A percentile compares a stretch with the other conserved stretches of the same genome.
Evolutionary conservation across 30 jellyfish, hydroid and myxozoan genomes (phyloP).

Genomic region (Pelagia noctiluca): DNA sequence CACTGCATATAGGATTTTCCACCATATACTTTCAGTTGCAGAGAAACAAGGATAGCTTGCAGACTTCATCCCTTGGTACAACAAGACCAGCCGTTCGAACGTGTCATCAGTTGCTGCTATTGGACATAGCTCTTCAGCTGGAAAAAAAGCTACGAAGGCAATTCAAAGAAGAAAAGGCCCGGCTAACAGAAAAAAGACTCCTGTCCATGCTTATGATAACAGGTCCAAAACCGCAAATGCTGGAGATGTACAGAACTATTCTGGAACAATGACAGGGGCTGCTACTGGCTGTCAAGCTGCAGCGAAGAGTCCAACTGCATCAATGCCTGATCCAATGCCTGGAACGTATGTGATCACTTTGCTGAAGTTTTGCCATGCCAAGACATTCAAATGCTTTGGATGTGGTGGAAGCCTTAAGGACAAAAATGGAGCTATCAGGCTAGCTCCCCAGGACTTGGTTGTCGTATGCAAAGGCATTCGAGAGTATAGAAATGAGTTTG

Average conservation of each 20-base stretch:
- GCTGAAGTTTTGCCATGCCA: slow-evolving; percentile 24
- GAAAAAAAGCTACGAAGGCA: slow-evolving; percentile 5
- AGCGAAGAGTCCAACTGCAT: slow-evolving; percentile 3
- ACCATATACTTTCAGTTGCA: slow-evolving; percentile 1
- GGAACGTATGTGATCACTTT: slow-evolving; percentile 10
- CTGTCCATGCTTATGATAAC: not conserved
- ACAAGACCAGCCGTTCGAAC: not conserved
- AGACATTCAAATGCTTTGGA: slow-evolving; percentile 9
- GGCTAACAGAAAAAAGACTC: slow-evolving; percentile 5
- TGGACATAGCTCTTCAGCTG: slow-evolving; percentile 5
- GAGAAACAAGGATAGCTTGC: not conserved
- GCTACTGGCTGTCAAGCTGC: not conserved
- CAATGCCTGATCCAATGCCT: slow-evolving; percentile 27
- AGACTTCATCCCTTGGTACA: not conserved
- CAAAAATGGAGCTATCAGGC: slow-evolving; percentile 7
- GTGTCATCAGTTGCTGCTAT: not conserved
- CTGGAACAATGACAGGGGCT: slow-evolving; percentile 1
- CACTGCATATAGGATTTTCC: not conserved
- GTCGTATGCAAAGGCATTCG: slow-evolving; percentile 15
- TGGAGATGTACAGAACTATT: no score
- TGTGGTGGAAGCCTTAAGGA: slow-evolving; percentile 10
- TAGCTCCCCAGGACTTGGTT: slow-evolving; percentile 15
- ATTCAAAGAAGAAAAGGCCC: not conserved
- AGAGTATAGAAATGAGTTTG: slow-evolving; percentile 15
- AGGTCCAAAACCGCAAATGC: not conserved